These are phyloP conservation scores for Leptosomus discolor DNA, from an alignment of 2,113 vertebrate species.

Conservation along the genomic window DNA sequence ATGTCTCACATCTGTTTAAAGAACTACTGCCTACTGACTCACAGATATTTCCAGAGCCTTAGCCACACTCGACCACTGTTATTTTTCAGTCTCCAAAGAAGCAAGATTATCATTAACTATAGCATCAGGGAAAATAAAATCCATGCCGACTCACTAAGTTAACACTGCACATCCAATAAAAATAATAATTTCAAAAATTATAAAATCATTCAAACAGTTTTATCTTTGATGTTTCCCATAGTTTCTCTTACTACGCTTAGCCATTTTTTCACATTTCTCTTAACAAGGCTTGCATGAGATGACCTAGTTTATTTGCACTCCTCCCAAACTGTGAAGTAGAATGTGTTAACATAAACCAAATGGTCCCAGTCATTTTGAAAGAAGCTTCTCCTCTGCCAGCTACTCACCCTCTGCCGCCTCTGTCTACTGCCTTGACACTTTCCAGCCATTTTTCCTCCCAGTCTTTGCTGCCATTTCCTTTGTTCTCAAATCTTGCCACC, in stretches of 20 bases:
- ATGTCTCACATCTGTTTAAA: background rate
- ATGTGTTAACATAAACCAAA: constrained; percentile 63
- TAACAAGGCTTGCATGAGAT: constrained; percentile 49
- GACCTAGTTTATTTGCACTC: constrained; percentile 62
- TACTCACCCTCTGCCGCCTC: constrained; percentile 34
- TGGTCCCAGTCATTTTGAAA: constrained; percentile 53
- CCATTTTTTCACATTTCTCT: constrained; percentile 41
- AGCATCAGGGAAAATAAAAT: constrained; percentile 15
- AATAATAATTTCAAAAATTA: constrained; percentile 8
- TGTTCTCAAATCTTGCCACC: background rate
- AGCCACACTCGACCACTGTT: background rate
- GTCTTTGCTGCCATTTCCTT: background rate
- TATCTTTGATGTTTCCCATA: background rate
- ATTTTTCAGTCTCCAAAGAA: constrained; percentile 34
- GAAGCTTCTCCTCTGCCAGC: constrained; percentile 37
- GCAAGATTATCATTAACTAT: background rate
- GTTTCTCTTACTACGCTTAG: constrained; percentile 18
- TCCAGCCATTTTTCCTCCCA: background rate
- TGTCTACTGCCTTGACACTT: constrained; percentile 27
- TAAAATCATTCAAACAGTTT: constrained; percentile 11
- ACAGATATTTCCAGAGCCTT: background rate
- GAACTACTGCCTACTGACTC: background rate
- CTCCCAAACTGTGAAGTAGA: constrained; percentile 54
- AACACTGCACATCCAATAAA: constrained; percentile 22
- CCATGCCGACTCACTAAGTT: background rate